phyloP scores from a whole-genome alignment of 2,113 vertebrate species.

The Pristiophorus japonicus region DNA sequence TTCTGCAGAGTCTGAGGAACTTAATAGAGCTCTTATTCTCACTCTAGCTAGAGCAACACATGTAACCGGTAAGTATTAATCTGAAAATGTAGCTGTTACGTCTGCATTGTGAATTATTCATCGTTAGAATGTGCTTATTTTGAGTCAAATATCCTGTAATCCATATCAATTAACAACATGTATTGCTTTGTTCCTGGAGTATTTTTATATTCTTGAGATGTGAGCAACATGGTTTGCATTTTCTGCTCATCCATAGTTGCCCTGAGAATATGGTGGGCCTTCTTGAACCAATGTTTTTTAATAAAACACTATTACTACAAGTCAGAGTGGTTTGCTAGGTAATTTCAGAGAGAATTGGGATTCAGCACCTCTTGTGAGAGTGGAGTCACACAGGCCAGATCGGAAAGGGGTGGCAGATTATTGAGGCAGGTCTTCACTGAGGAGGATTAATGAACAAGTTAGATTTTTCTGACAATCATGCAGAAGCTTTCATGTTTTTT shows the following conservation, averaged over 20 bases:
- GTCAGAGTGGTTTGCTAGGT: background rate
- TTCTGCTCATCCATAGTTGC: background rate
- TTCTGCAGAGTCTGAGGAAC: constrained; percentile 91
- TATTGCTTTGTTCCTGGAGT: background rate
- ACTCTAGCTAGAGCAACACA: constrained; percentile 93
- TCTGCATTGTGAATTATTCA: background rate
- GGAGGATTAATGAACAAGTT: background rate
- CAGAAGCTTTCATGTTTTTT: background rate
- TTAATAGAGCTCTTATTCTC: constrained; percentile 91
- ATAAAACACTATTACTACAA: background rate
- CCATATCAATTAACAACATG: background rate
- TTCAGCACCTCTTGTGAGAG: background rate
- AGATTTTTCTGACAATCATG: background rate
- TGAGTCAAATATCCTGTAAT: background rate
- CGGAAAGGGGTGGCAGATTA: background rate
- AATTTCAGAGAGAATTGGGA: background rate
- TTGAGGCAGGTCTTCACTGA: background rate
- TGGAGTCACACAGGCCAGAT: background rate
- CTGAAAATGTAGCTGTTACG: background rate
- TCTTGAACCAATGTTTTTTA: background rate
- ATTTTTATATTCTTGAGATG: background rate
- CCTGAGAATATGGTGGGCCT: background rate
- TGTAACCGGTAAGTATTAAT: constrained; percentile 73
- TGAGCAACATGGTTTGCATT: background rate
- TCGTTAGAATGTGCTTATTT: background rate